Percentiles rank a stretch among this genome's conserved stretches.
These are phyloP conservation scores for Yasuhikotakia modesta DNA, from an alignment of 2,797 vertebrate species.

Conservation along the genomic window DNA sequence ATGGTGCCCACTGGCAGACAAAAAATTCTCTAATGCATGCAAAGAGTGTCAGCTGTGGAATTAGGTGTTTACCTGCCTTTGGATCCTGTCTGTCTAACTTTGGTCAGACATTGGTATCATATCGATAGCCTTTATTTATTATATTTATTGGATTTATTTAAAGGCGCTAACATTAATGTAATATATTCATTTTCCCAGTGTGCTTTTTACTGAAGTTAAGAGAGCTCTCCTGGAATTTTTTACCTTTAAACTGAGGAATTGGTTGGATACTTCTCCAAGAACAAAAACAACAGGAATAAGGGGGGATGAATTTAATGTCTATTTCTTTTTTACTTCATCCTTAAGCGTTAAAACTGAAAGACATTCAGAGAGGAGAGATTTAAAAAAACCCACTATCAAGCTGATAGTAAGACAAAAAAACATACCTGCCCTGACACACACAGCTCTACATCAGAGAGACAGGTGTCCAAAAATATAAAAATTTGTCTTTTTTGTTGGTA, in stretches of 20 bases:
- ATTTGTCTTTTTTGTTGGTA: constrained; percentile 64
- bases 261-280: constrained; percentile 61
- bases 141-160: no score
- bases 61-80: no score
- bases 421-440: constrained; percentile 65
- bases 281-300: constrained; percentile 69
- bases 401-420: constrained; percentile 63
- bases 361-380: background rate
- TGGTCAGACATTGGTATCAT: no score
- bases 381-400: background rate
- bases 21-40: no score
- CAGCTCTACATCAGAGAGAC: constrained; percentile 73
- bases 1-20: no score
- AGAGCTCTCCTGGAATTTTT: constrained; percentile 72
- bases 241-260: constrained; percentile 71
- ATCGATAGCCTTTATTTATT: no score
- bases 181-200: constrained; percentile 75
- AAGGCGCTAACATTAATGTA: no score
- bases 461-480: constrained; percentile 81
- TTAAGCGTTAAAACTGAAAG: constrained; percentile 1
- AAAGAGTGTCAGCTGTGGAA: no score
- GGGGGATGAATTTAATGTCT: constrained; percentile 77
- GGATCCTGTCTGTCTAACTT: no score
- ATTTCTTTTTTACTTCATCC: constrained; percentile 74
- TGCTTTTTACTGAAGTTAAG: constrained; percentile 75